These are phyloP conservation scores for Drosophila insularis DNA, from an alignment of 1,140 invertebrate species.

Conservation along the genomic window DNA sequence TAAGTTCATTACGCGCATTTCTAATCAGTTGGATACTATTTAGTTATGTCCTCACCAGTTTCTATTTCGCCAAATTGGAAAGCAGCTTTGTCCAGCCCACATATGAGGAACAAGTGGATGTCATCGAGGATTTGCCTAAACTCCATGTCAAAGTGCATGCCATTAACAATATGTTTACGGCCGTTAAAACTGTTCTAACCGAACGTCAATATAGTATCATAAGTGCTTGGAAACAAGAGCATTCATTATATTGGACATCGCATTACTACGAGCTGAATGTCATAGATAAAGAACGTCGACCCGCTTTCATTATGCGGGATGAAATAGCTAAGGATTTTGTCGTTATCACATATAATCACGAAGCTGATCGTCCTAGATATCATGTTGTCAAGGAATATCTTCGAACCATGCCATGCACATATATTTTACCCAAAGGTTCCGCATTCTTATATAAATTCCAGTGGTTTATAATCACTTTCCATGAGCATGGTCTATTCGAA, in stretches of 20 bases:
- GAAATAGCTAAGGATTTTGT: constrained; percentile 65
- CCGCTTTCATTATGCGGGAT: constrained; percentile 63
- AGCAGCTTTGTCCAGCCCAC: constrained; percentile 68
- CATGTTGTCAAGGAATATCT: constrained; percentile 75
- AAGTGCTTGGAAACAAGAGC: neutral
- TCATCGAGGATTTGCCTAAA: constrained; percentile 40
- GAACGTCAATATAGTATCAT: constrained; percentile 28
- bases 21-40: constrained; percentile 74
- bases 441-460: constrained; percentile 72
- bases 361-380: constrained; percentile 56
- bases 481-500: constrained; percentile 66
- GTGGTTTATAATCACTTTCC: constrained; percentile 40
- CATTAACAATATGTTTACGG: constrained; percentile 53
- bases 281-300: constrained; percentile 11
- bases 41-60: constrained; percentile 67
- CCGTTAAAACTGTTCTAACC: constrained; percentile 40
- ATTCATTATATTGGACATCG: constrained; percentile 25
- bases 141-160: constrained; percentile 49
- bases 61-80: constrained; percentile 76
- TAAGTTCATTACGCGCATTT: constrained; percentile 64
- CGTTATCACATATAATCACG: constrained; percentile 54
- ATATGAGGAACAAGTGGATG: constrained; percentile 59
- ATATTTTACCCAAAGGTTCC: constrained; percentile 64
- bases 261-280: constrained; percentile 41
- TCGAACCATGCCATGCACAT: constrained; percentile 63